These are phyloP conservation scores for Malurus elegans DNA, from an alignment of 2,113 vertebrate genomes.

Conservation along the genomic window DNA sequence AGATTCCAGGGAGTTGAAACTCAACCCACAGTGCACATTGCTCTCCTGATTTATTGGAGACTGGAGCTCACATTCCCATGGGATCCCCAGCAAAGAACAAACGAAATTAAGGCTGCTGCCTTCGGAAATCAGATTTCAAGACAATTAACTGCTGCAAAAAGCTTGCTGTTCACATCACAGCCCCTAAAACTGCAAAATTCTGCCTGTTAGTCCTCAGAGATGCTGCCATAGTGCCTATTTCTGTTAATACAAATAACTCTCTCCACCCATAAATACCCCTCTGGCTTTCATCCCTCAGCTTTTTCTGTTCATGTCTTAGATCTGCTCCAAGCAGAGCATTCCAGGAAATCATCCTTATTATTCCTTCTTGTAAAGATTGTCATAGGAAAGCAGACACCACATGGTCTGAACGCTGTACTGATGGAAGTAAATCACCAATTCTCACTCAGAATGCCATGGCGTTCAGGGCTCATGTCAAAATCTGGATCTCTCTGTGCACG, in stretches of 20 bases:
- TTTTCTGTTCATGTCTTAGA: background rate
- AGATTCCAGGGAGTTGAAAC: background rate
- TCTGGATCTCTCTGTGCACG: background rate
- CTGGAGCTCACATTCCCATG: background rate
- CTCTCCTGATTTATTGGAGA: background rate
- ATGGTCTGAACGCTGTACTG: background rate
- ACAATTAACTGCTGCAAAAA: slow-evolving; percentile 12
- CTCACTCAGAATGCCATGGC: background rate
- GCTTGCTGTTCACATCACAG: background rate
- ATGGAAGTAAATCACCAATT: background rate
- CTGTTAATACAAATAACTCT: background rate
- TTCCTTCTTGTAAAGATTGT: background rate
- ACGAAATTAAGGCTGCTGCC: slow-evolving; percentile 24
- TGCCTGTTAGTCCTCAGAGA: background rate
- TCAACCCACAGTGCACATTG: background rate
- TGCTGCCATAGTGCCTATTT: background rate
- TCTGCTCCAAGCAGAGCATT: background rate
- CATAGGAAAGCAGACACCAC: background rate
- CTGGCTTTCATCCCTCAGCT: background rate
- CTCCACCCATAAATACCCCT: background rate
- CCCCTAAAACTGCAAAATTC: background rate
- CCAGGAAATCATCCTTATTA: background rate
- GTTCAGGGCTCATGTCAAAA: background rate
- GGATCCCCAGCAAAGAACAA: slow-evolving; percentile 17
- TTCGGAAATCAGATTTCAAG: slow-evolving; percentile 37